Evolutionary conservation across 2,113 vertebrate genomes (phyloP).

Genomic region (Saccopteryx leptura): DNA sequence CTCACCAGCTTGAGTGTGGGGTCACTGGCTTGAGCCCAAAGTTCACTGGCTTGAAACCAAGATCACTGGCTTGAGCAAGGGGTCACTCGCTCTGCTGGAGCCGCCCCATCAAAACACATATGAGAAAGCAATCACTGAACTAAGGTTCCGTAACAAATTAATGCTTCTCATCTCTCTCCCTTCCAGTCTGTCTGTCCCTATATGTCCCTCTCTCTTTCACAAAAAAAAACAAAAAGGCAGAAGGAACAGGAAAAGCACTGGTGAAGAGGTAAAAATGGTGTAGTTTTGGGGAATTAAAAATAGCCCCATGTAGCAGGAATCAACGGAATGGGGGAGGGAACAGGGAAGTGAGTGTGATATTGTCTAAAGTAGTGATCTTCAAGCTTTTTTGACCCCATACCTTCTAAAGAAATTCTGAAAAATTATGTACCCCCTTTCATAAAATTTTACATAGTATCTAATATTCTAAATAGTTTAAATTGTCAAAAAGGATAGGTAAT

Average conservation of each 20-base stretch:
- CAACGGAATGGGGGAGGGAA: background rate
- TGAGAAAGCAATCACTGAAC: too few species aligned
- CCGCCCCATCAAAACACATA: too few species aligned
- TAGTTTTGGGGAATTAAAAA: background rate
- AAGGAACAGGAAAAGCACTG: background rate
- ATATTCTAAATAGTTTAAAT: conserved; percentile 16
- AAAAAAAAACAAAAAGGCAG: background rate
- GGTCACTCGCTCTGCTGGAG: too few species aligned
- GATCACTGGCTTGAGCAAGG: too few species aligned
- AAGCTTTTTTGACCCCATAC: background rate
- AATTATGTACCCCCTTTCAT: background rate
- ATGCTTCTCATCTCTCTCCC: too few species aligned
- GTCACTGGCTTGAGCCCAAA: too few species aligned
- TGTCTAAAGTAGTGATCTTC: background rate
- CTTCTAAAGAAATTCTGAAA: background rate
- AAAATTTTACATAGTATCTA: background rate
- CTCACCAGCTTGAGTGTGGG: too few species aligned
- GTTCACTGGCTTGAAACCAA: too few species aligned
- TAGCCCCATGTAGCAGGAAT: background rate
- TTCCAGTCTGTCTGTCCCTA: too few species aligned
- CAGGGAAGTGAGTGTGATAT: background rate
- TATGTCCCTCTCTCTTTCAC: too few species aligned
- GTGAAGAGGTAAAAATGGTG: background rate
- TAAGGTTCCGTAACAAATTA: too few species aligned
- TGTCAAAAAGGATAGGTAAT: background rate